phyloP scores from a whole-genome alignment of 2,888 invertebrate species.

The Ctena decussata region DNA sequence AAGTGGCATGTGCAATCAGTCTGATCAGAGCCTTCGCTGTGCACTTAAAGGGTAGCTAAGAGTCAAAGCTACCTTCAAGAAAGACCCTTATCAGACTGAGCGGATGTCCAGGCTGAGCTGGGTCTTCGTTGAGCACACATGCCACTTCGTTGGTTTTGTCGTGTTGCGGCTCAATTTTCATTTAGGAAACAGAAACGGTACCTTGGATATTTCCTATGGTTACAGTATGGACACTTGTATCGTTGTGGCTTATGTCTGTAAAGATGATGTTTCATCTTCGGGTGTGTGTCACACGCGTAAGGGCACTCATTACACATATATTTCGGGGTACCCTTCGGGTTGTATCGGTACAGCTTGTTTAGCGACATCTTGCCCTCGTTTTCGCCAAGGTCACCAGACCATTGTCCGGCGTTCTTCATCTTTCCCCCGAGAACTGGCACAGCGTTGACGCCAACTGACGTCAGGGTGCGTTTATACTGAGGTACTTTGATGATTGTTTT shows the following conservation, averaged over 20 bases:
- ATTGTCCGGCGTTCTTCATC: neutral
- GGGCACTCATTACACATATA: slow-evolving; percentile 63
- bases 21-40: too few species aligned
- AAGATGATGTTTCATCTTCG: slow-evolving; percentile 66
- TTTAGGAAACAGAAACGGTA: too few species aligned
- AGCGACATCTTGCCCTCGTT: slow-evolving; percentile 48
- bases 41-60: too few species aligned
- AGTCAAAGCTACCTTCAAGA: too few species aligned
- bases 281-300: slow-evolving; percentile 64
- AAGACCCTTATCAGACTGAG: too few species aligned
- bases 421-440: neutral
- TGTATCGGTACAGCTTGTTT: slow-evolving; percentile 58
- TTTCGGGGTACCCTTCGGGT: slow-evolving; percentile 60
- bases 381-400: neutral
- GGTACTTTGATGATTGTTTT: slow-evolving; percentile 66
- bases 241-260: slow-evolving; percentile 64
- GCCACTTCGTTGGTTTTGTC: too few species aligned
- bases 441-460: neutral
- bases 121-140: too few species aligned
- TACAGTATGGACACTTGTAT: slow-evolving; percentile 65
- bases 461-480: slow-evolving; percentile 54
- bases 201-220: slow-evolving; percentile 65
- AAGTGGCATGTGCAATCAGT: too few species aligned
- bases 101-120: too few species aligned
- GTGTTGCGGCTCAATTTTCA: too few species aligned